Base-by-base conservation (phyloP, 2,113 vertebrate genomes). In the Rhynchomys soricoides region DNA sequence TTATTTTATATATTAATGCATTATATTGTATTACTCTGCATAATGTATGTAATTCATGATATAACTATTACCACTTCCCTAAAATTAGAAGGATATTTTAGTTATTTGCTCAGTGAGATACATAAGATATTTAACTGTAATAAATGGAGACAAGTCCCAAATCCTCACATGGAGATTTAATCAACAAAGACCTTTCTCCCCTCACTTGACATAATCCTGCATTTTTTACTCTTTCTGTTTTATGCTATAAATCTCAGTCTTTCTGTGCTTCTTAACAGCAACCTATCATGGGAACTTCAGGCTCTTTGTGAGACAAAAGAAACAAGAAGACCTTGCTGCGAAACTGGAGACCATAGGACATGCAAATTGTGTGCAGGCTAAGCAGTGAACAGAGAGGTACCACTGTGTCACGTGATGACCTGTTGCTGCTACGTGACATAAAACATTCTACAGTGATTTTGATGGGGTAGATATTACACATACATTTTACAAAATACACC, bases 51-150 rank as follows among this genome's bases (percentile, higher is more conserved):
- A 55, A 45, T 34, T 6, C n/a, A 96, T 78, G 74, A 57, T 97
- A 93, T 89, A 75, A 8, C 16, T 91, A 34, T 91, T 78, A 89
- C 78, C 83, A 96, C 24, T 92, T 96, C 78, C 93, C 90, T 74
- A 97, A 96, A 97, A 95, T 66, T 45, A 83, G 88, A 75, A 87
- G 82, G 34, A 70, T 97, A 95, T 96, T 97, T 97, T 92, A 96
- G 75, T 59, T 86, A 90, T 37, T 86, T 90, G 71, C 79, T 96
- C 82, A 95, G 73, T 95, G 77, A 97, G 77, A 85, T 92, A 59
- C 85, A 82, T 93, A 68, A 97, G 86, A 97, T 96, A 96, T 97
- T 90, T 92, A 83, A 85, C 4, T 73, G 66, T 93, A 95, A 97
- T 98, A 74, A 92, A 90, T 64, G 40, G 11, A 19, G 93, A 82